phyloP scores from a whole-genome alignment of 2,888 invertebrate genomes.

The Strigamia maritima region DNA sequence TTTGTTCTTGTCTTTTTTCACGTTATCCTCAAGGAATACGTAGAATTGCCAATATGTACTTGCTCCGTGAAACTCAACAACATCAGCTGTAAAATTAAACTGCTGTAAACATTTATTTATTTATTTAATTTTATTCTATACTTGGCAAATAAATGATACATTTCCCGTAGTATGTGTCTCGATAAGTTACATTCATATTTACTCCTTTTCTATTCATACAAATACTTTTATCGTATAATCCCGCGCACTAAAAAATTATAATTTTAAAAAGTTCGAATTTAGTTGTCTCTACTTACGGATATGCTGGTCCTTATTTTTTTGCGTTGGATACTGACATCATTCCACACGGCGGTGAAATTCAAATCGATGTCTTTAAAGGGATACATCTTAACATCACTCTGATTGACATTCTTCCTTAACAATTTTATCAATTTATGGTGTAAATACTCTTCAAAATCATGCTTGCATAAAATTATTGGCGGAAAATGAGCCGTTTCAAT shows the following conservation, averaged over 20 bases:
- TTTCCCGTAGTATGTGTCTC: neutral
- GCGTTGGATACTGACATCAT: neutral
- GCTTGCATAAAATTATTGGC: neutral
- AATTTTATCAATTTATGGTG: neutral
- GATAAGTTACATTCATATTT: neutral
- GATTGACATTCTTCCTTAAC: neutral
- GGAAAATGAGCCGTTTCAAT: neutral
- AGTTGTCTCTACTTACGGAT: conserved; percentile 12
- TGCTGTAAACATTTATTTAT: neutral
- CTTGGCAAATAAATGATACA: neutral
- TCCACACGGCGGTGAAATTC: neutral
- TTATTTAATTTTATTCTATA: neutral
- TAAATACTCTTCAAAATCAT: neutral
- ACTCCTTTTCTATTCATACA: neutral
- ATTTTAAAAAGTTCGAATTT: neutral
- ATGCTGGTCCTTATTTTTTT: neutral
- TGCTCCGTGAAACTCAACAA: conserved; percentile 6
- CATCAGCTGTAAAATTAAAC: neutral
- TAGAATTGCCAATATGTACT: neutral
- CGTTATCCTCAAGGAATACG: neutral
- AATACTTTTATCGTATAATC: conserved; percentile 8
- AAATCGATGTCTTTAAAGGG: neutral
- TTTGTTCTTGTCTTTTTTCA: neutral
- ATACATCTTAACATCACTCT: neutral
- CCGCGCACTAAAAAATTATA: neutral